Percentiles rank a stretch among this genome's conserved stretches.
Evolutionary conservation across 2,113 vertebrate genomes (phyloP).

Genomic region (Peromyscus leucopus): DNA sequence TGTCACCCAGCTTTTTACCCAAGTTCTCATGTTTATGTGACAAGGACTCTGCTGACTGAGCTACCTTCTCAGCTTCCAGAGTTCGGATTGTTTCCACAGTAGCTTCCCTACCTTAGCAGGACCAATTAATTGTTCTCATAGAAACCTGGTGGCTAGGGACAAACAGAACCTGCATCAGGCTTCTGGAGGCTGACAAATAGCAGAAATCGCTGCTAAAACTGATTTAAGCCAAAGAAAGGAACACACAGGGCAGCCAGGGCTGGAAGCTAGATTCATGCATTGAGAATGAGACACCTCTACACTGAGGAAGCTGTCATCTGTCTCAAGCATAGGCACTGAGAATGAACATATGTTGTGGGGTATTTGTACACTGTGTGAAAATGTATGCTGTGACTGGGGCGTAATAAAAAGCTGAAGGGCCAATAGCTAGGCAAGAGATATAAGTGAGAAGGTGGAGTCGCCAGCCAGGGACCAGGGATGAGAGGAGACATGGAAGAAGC

Average conservation of each 20-base stretch:
- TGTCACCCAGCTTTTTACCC: neutral
- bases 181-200: neutral
- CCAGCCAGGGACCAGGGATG: neutral
- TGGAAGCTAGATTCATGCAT: neutral
- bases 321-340: neutral
- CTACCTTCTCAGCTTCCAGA: neutral
- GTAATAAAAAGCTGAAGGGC: neutral
- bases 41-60: neutral
- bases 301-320: neutral
- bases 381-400: neutral
- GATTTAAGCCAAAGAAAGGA: constrained; percentile 33
- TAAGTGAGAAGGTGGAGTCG: neutral
- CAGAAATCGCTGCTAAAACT: constrained; percentile 12
- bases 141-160: neutral
- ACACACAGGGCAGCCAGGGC: constrained; percentile 14
- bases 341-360: neutral
- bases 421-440: neutral
- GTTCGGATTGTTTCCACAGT: neutral
- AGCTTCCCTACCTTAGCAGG: neutral
- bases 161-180: neutral
- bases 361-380: neutral
- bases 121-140: constrained; percentile 19
- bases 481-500: neutral
- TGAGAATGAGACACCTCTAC: neutral
- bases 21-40: neutral